Evolutionary conservation across 2,888 invertebrate genomes (phyloP).

Genomic region (Odontocerum albicorne): DNA sequence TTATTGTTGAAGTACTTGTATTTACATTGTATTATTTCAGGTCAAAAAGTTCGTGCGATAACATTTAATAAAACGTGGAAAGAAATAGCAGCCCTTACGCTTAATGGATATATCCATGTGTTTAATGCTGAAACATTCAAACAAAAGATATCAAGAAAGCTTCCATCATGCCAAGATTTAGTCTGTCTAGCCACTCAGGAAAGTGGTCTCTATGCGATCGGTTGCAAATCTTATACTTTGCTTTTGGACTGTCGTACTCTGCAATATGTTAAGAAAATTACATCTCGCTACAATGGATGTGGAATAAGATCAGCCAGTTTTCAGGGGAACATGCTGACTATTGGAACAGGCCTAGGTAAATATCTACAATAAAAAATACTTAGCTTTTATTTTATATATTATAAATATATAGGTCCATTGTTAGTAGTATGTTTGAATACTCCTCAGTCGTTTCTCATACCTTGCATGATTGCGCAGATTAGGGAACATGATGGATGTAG

Average conservation of each 20-base stretch:
- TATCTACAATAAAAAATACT: neutral
- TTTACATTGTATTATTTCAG: conserved; percentile 47
- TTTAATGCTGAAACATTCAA: conserved; percentile 89
- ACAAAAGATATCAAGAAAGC: conserved; percentile 82
- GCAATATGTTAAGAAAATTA: conserved; percentile 77
- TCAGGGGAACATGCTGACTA: conserved; percentile 68
- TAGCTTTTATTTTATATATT: conserved; percentile 2
- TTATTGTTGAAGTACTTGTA: neutral
- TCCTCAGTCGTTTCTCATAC: too few relatives aligned
- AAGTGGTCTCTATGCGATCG: conserved; percentile 88
- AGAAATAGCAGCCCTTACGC: conserved; percentile 87
- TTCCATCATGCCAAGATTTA: conserved; percentile 90
- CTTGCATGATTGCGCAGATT: too few relatives aligned
- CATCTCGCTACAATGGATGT: conserved; percentile 86
- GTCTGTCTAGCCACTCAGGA: conserved; percentile 89
- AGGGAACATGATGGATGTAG: too few relatives aligned
- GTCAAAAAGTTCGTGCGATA: conserved; percentile 76
- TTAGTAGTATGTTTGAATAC: too few relatives aligned
- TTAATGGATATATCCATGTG: conserved; percentile 93
- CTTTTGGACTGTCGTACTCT: conserved; percentile 87
- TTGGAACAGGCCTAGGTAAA: conserved; percentile 20
- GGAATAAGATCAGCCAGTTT: conserved; percentile 92
- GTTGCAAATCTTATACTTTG: conserved; percentile 90
- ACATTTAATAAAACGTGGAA: conserved; percentile 84
- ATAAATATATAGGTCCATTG: neutral